Evolutionary conservation across 1,140 invertebrate genomes (phyloP).

Genomic region (Drosophila seguyi): DNA sequence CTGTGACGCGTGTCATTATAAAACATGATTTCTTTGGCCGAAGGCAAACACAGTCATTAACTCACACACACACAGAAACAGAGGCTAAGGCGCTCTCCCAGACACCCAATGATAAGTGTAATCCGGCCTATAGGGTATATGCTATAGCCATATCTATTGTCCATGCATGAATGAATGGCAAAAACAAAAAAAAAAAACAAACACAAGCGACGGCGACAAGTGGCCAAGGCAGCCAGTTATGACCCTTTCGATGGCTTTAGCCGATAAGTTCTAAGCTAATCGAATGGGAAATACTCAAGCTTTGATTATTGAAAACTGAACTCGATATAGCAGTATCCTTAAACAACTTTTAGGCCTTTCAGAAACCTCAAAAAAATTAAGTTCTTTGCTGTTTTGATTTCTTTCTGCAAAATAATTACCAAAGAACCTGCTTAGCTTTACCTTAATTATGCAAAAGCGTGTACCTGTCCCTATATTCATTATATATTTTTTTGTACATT

Average conservation of each 20-base stretch:
- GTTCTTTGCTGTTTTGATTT: too few relatives aligned
- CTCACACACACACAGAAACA: not conserved
- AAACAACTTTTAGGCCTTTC: too few relatives aligned
- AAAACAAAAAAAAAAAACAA: not conserved
- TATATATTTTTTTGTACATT: not conserved
- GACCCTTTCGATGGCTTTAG: slow-evolving; percentile 8
- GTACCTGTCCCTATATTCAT: not conserved
- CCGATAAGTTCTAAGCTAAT: slow-evolving; percentile 21
- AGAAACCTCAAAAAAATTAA: too few relatives aligned
- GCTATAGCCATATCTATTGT: slow-evolving; percentile 3
- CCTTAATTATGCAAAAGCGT: slow-evolving; percentile 5
- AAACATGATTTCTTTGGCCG: slow-evolving; percentile 60
- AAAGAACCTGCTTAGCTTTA: not conserved
- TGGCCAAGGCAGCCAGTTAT: slow-evolving; percentile 15
- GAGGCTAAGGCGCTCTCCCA: slow-evolving; percentile 4
- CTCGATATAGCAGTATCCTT: too few relatives aligned
- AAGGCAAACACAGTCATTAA: slow-evolving; percentile 68
- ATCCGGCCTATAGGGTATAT: slow-evolving; percentile 16
- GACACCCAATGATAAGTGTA: slow-evolving; percentile 41
- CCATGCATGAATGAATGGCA: slow-evolving; percentile 47
- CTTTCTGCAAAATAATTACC: not conserved
- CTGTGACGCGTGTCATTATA: slow-evolving; percentile 59
- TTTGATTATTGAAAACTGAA: too few relatives aligned
- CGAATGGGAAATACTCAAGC: slow-evolving; percentile 10
- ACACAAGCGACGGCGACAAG: slow-evolving; percentile 23